Evolutionary conservation across 1,140 invertebrate genomes (phyloP), one percentile per base, ranked within the genome.

Genomic region (Amyelois transitella): DNA sequence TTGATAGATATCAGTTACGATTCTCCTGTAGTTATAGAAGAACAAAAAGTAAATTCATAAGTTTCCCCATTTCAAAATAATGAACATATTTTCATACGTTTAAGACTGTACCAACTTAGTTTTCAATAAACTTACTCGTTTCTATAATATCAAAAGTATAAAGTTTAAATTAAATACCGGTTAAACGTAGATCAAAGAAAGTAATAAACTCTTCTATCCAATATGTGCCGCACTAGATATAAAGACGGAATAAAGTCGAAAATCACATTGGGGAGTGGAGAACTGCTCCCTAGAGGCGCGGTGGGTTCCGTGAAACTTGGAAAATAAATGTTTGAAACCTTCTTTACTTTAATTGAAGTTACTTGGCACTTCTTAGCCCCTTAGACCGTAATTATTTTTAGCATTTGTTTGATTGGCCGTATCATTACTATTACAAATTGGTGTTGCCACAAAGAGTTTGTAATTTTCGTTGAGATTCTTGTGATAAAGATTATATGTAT

Each of bases 341-440:
- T 21, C 43, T 44, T 53, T 22, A 53, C 38, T 44, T 48, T 53
- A 53, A 53, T 53, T 53, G 51, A 44, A 53, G 28, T 43, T 44
- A 53, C 45, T 45, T 24, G 51, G 43, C 38, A 43, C 51, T 53
- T 52, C 45, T 19, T 48, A n/a, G 45, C 45, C 45, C 12, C 20
- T 48, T 48, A 48, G n/a, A 18, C 20, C 18, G 45, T 21, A 48
- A 48, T 48, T 48, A 48, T 48, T 48, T 48, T 22, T 21, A 12
- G n/a, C n/a, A n/a, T 48, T 48, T 19, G n/a, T n/a, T n/a, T n/a
- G n/a, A 12, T 18, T 45, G 25, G 25, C 12, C 32, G 32, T 32
- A 32, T 38, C n/a, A n/a, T n/a, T n/a, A n/a, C n/a, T n/a, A n/a
- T n/a, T n/a, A n/a, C n/a, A n/a, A n/a, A n/a, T n/a, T n/a, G n/a